Evolutionary conservation across 2,113 vertebrate species (phyloP), one percentile per base, ranked within the genome.

Genomic region (Calcarius ornatus): DNA sequence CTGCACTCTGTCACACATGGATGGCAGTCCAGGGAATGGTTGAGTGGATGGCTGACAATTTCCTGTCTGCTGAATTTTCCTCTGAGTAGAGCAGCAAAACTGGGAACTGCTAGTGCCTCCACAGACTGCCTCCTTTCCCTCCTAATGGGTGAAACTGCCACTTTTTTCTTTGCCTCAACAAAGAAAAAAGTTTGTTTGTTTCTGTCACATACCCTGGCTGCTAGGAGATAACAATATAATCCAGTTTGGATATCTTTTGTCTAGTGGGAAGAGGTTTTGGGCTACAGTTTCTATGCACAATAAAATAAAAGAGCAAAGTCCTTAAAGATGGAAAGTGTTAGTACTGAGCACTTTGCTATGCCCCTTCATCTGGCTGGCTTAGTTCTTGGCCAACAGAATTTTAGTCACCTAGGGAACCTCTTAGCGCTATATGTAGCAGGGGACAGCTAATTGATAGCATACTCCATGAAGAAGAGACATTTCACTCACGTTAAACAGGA

Each of bases 401-500:
- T 73, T 38, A 70, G 37, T 31, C 35, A 45, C 15, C 8, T n/a
- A 53, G 16, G 38, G 11, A 38, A 73, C 0, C 1, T 47, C 21
- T 38, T 35, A 45, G 10, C 59, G 25, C 35, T 50, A 2, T 23
- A 16, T 2, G 9, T 66, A 45, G 37, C 16, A 35, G 4, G 7
- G 14, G 12, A 68, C 35, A 83, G 10, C 15, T 50, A 53, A 86
- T 17, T n/a, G 86, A 43, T 15, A 43, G 27, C 15, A 27, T 16
- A 20, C 3, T 61, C 6, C 30, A 48, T 2, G 10, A 78, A 65
- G 10, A 57, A 2, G 6, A 38, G 11, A 53, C 4, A 27, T 70
- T 87, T 75, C n/a, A 40, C 21, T 65, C 0, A 0, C 24, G 24
- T 57, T 40, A 43, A 18, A 14, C 9, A 27, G 24, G 18, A 57